A percentile compares a stretch with the other conserved stretches of the same genome.
phyloP scores from a whole-genome alignment of 2,113 vertebrate genomes.

The Tricholaema leucomelas region DNA sequence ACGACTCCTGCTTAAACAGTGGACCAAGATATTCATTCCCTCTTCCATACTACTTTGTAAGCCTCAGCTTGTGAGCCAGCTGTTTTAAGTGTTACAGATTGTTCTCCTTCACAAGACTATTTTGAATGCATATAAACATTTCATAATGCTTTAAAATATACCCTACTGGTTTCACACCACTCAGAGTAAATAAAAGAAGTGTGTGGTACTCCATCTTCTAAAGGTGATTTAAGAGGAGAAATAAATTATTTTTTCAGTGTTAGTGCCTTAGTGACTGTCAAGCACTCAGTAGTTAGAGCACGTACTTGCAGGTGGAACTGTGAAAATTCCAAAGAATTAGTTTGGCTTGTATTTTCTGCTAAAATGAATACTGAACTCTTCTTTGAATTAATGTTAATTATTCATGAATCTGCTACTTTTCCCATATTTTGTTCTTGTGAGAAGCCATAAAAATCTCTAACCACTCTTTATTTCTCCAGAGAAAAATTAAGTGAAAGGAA shows the following conservation, averaged over 20 bases:
- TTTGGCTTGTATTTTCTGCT: neutral
- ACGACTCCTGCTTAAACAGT: neutral
- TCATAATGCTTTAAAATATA: neutral
- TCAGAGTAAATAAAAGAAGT: neutral
- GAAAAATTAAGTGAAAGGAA: conserved; percentile 16
- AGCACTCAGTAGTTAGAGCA: neutral
- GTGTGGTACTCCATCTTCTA: neutral
- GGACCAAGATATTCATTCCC: neutral
- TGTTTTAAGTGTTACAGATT: neutral
- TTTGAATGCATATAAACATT: neutral
- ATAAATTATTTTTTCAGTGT: neutral
- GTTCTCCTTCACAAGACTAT: neutral
- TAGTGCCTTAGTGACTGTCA: neutral
- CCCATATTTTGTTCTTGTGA: neutral
- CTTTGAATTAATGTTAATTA: conserved; percentile 10
- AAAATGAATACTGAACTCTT: neutral
- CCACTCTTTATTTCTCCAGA: conserved; percentile 1
- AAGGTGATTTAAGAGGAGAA: neutral
- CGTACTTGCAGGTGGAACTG: neutral
- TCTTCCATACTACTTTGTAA: neutral
- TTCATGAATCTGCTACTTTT: neutral
- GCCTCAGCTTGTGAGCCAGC: neutral
- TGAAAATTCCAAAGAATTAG: neutral
- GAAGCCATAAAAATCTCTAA: conserved; percentile 25
- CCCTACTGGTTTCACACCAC: neutral